These are phyloP conservation scores for Capitella teleta DNA, from an alignment of 1,140 invertebrate species.

Conservation along the genomic window DNA sequence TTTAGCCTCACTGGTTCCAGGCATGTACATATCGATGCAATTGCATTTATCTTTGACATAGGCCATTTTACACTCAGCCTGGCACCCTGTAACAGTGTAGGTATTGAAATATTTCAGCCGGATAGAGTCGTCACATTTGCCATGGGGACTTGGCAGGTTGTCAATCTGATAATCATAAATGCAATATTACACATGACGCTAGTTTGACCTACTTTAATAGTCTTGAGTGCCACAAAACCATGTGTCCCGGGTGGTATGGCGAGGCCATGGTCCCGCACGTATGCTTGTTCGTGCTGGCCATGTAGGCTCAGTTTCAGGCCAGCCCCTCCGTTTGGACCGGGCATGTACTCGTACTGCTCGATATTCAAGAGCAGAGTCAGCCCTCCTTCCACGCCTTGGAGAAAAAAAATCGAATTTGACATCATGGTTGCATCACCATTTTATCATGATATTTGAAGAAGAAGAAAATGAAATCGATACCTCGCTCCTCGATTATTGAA, in stretches of 20 bases:
- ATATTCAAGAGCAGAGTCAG: slow-evolving; percentile 25
- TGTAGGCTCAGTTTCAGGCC: slow-evolving; percentile 26
- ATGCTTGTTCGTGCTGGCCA: slow-evolving; percentile 19
- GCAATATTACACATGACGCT: too few species aligned
- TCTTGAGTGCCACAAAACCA: slow-evolving; percentile 24
- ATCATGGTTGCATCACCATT: background rate
- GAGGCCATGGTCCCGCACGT: slow-evolving; percentile 23
- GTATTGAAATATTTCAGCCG: too few species aligned
- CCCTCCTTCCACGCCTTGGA: slow-evolving; percentile 25
- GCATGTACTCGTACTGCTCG: slow-evolving; percentile 35
- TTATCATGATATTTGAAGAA: background rate
- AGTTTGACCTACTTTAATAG: slow-evolving; percentile 27
- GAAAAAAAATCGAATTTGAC: background rate
- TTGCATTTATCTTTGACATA: too few species aligned
- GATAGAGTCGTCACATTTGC: too few species aligned
- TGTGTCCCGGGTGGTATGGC: slow-evolving; percentile 26
- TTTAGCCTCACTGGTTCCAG: too few species aligned
- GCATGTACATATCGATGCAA: too few species aligned
- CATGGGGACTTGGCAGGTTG: too few species aligned
- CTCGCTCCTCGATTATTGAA: background rate
- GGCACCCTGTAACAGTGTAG: too few species aligned
- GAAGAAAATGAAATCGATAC: background rate
- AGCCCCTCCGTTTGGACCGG: slow-evolving; percentile 22
- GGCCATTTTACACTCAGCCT: too few species aligned
- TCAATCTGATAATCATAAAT: too few species aligned